Evolutionary conservation across 2,797 vertebrate species (phyloP).

Genomic region (Lagodon rhomboides): DNA sequence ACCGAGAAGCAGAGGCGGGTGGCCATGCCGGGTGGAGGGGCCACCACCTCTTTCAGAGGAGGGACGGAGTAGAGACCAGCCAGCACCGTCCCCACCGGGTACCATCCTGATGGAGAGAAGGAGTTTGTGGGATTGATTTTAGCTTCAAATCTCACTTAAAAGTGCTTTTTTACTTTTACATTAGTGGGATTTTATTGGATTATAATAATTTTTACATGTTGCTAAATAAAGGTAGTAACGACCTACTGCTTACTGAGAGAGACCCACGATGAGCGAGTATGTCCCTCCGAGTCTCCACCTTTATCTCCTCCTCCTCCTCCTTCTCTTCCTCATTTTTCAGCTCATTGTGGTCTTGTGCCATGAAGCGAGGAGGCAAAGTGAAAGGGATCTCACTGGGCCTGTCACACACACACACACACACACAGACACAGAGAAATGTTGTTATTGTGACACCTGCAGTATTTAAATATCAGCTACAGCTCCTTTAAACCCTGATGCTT

Average conservation of each 20-base stretch:
- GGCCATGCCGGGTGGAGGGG: conserved; percentile 87
- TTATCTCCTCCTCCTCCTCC: conserved; percentile 68
- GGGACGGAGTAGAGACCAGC: conserved; percentile 88
- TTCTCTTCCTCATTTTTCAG: conserved; percentile 43
- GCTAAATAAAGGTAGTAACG: background rate
- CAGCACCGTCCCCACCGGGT: conserved; percentile 85
- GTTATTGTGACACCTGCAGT: background rate
- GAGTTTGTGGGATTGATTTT: background rate
- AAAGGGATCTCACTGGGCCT: conserved; percentile 88
- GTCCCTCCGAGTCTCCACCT: conserved; percentile 66
- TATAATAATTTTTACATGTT: background rate
- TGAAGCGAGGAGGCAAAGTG: conserved; percentile 87
- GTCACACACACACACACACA: no score
- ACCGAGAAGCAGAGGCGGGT: conserved; percentile 92
- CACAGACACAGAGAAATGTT: background rate
- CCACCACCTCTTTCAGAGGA: conserved; percentile 77
- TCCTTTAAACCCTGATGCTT: no score
- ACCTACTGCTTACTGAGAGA: conserved; percentile 81
- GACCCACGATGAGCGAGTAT: conserved; percentile 79
- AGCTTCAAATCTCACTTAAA: no score
- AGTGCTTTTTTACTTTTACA: background rate
- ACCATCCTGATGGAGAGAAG: conserved; percentile 75
- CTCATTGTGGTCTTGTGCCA: conserved; percentile 64
- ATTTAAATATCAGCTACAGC: background rate
- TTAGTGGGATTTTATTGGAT: background rate